Evolutionary conservation across 2,888 invertebrate genomes (phyloP).

Genomic region (Clunio marinus): DNA sequence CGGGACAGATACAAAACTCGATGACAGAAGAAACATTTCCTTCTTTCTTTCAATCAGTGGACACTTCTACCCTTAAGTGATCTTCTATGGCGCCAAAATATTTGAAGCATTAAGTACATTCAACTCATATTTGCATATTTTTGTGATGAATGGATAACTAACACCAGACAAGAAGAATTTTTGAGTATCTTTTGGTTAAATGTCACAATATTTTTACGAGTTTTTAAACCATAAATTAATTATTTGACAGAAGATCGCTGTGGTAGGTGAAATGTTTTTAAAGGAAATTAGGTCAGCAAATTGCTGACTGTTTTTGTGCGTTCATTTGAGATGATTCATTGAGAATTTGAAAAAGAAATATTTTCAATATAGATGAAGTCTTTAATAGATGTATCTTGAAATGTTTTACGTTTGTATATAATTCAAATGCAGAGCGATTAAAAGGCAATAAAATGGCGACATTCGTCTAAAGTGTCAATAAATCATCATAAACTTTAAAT

Average conservation of each 20-base stretch:
- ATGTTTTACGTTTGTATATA: too few relatives aligned
- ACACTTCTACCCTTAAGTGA: not conserved
- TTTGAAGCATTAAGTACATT: slow-evolving; percentile 5
- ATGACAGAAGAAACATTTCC: slow-evolving; percentile 12
- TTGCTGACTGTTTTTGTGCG: too few relatives aligned
- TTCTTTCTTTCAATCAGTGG: not conserved
- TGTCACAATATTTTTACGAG: slow-evolving; percentile 18
- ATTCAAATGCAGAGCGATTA: too few relatives aligned
- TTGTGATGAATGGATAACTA: not conserved
- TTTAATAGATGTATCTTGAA: too few relatives aligned
- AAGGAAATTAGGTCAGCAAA: not conserved
- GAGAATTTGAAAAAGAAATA: too few relatives aligned
- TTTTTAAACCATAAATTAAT: not conserved
- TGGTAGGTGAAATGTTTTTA: not conserved
- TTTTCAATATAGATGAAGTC: too few relatives aligned
- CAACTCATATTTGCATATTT: slow-evolving; percentile 19
- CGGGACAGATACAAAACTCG: not conserved
- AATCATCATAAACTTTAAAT: too few relatives aligned
- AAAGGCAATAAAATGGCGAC: too few relatives aligned
- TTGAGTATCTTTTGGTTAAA: slow-evolving; percentile 5
- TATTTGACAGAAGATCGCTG: not conserved
- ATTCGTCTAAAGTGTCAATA: too few relatives aligned
- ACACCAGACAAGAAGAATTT: not conserved
- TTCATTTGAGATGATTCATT: too few relatives aligned
- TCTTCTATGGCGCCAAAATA: slow-evolving; percentile 8